Base-by-base conservation (phyloP, 2,888 invertebrate genomes). In the Nephrotoma appendiculata region DNA sequence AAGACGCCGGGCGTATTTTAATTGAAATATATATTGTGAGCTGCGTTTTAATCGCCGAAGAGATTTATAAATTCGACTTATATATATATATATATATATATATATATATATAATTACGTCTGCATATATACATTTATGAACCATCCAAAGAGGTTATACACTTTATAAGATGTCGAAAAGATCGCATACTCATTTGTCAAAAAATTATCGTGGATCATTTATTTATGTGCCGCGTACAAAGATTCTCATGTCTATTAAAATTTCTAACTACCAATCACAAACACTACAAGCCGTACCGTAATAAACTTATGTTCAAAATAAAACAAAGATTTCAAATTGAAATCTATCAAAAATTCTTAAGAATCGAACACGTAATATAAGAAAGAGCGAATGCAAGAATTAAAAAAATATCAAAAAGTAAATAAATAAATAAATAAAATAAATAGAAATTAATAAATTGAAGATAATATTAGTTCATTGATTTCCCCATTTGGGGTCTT, bases 401-500 rank as follows among this genome's bases (percentile, higher is more conserved):
- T 48, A 42, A 15, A 41, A 84, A 84, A n/a, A 42, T 42, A 84
- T 84, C 15, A 6, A 84, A 84, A 84, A 42, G 41, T 84, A 84
- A 84, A 84, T 84, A 84, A 84, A 84, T n/a, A 84, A 84, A 84
- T 42, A 41, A 84, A 15, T 83, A 83, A 83, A 83, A 83, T 83
- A 84, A 84, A 41, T 84, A 42, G 43, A 84, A 43, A 84, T 42
- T 84, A 84, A 84, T 84, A 84, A 41, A 42, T 42, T 84, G 84
- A 84, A 84, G 84, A 42, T 84, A 84, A 84, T 42, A 84, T 84
- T 84, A 84, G 84, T 84, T 84, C 84, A 84, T 84, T 84, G 84
- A 84, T 84, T 42, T 84, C 84, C 84, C 84, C 84, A 84, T 84
- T 84, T 84, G 84, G 84, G 84, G 84, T 84, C 84, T 84, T 84